Evolutionary conservation across 1,140 invertebrate genomes (phyloP).

Genomic region (Megalopta genalis): DNA sequence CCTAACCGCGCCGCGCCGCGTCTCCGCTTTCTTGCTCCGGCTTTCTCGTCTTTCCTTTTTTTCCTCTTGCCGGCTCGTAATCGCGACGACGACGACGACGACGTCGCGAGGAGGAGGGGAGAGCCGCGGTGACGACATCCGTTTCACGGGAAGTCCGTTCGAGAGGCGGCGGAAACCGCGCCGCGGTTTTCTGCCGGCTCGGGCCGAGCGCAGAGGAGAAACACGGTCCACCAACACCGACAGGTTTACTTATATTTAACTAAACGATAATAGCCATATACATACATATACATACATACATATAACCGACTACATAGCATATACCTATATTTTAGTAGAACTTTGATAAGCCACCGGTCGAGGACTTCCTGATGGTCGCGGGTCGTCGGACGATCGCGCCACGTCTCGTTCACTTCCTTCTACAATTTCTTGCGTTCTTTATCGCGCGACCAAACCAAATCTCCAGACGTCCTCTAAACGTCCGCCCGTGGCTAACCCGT

Average conservation of each 20-base stretch:
- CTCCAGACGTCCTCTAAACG: no score
- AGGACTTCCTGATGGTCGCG: constrained; percentile 65
- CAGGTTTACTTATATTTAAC: constrained; percentile 68
- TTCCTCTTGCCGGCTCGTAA: neutral
- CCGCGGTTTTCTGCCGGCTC: neutral
- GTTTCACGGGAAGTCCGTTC: constrained; percentile 22
- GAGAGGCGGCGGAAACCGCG: constrained; percentile 7
- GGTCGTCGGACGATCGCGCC: neutral
- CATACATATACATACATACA: constrained; percentile 58
- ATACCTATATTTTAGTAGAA: constrained; percentile 80
- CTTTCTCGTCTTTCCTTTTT: constrained; percentile 6
- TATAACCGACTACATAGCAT: constrained; percentile 76
- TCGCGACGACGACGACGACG: neutral
- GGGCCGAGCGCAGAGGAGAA: constrained; percentile 11
- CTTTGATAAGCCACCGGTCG: constrained; percentile 68
- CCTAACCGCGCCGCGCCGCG: neutral
- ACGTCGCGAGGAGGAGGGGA: neutral
- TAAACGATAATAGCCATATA: constrained; percentile 74
- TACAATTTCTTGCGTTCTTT: no score
- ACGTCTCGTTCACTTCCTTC: no score
- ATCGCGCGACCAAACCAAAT: no score
- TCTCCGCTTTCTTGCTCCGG: constrained; percentile 7
- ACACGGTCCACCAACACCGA: constrained; percentile 70
- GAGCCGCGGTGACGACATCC: constrained; percentile 11
- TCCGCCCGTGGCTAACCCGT: no score